Base-by-base conservation (phyloP, 2,888 invertebrate species). In the Galerucella calmariensis region DNA sequence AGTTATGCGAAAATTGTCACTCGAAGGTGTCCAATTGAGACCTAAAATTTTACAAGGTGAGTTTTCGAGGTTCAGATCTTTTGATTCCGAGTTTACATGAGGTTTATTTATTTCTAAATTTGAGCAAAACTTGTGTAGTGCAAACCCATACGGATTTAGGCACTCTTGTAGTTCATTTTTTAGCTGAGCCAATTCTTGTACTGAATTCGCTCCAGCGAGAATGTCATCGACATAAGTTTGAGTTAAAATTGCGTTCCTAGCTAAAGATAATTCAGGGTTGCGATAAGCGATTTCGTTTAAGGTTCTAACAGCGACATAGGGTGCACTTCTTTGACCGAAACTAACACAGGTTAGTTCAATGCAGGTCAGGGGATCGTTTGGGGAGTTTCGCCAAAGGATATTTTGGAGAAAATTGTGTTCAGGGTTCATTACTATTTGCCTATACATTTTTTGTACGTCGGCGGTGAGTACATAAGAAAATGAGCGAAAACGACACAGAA, bases 211-310 rank as follows among this genome's bases (percentile, higher is more conserved):
- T n/a, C 77, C 77, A 48, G 69, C 58, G 5, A 74, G n/a, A 24
- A 76, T 61, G n/a, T 73, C 76, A 69, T 77, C 77, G 1, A 78
- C 75, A 53, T 77, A 78, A 51, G 73, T 75, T 48, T 75, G 72
- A 44, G 35, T 35, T 11, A 71, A n/a, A 51, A 75, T 69, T 10
- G 72, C 65, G 9, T 73, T 27, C 2, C 53, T 53, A 4, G 76
- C 76, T 20, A 73, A 41, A 2, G 72, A 67, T 46, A 44, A 58
- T n/a, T 44, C 5, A 5, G 48, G 51, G 20, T 67, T 67, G 9
- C 12, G 20, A 53, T 53, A 53, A 2, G 51, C 67, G 2, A 67
- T 67, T 67, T 67, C 51, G 27, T 67, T 67, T 10, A 67, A 24
- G 2, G 46, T 48, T 20, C 67, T 10, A 58, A 14, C n/a, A 12